Base-by-base conservation (phyloP, 2,888 invertebrate genomes). In the Rhabditoides inermis region DNA sequence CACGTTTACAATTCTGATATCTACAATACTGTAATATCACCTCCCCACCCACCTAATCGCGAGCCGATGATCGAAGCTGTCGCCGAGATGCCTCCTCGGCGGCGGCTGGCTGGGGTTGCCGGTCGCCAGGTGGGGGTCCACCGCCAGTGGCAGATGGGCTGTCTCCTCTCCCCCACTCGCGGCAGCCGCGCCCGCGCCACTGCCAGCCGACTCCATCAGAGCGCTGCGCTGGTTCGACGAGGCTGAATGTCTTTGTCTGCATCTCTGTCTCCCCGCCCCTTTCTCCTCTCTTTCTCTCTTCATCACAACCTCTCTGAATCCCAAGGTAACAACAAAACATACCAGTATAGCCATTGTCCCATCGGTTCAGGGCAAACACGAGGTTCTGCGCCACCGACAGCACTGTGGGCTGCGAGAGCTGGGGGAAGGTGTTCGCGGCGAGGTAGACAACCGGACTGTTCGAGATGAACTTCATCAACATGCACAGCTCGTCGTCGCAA, bases 371-470 rank as follows among this genome's bases (percentile, higher is more conserved):
- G 2, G 74, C 63, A 55, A 75, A 76, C 25, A 76, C 73, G 47
- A 77, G 55, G 57, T 71, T 75, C 46, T 72, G 68, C 1, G 76
- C 62, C 23, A 77, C 69, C 23, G 69, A 67, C 26, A 76, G 55
- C 7, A 77, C 72, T 5, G 69, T 65, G 5, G 73, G 75, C 63
- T 44, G 78, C 72, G 59, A 54, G 45, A 76, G 50, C 48, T 72
- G 74, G 45, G 90, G 90, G 81, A 91, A 95, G 2, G 95, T 98
- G 79, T 98, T 98, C 55, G 95, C 94, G 3, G 94, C 90, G 56
- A 99, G 89, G 78, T 95, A 94, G 52, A 90, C 90, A 44, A 99
- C 88, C 0, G 98, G 90, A 3, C 94, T 92, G 79, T 99, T 99
- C 51, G 94, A 91, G 59, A 92, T 86, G 80, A 99, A 90, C 80